Evolutionary conservation across 2,888 invertebrate species (phyloP).

Genomic region (Elysia crispata): DNA sequence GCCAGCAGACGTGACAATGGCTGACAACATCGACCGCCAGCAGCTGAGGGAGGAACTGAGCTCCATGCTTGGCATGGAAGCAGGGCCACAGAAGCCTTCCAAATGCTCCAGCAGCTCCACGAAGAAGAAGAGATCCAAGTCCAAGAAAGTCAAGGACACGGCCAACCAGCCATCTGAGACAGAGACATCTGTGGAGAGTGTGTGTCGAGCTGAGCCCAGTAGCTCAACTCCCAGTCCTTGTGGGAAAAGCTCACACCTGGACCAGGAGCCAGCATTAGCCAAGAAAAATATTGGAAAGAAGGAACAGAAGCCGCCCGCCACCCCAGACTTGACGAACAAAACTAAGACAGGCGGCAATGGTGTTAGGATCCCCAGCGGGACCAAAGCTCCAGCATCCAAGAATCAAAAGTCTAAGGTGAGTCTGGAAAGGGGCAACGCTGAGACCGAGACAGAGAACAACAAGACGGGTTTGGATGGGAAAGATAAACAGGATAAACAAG

Average conservation of each 20-base stretch:
- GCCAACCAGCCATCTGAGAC: slow-evolving; percentile 20
- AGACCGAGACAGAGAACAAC: too few relatives aligned
- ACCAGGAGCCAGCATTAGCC: background rate
- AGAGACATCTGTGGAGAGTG: background rate
- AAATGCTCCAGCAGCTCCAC: background rate
- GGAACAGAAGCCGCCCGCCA: background rate
- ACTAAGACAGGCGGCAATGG: background rate
- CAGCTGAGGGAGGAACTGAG: too few relatives aligned
- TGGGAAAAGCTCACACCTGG: background rate
- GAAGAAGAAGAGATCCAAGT: background rate
- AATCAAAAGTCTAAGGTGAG: too few relatives aligned
- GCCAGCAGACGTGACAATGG: too few relatives aligned
- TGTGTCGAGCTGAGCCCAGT: too few relatives aligned
- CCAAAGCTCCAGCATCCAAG: too few relatives aligned
- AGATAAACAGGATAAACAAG: background rate
- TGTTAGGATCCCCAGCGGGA: background rate
- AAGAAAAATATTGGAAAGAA: background rate
- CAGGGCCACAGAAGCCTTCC: background rate
- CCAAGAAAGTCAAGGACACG: slow-evolving; percentile 38
- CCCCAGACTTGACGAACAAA: background rate
- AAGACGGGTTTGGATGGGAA: too few relatives aligned
- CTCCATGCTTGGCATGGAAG: background rate
- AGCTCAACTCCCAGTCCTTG: background rate
- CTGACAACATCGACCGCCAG: too few relatives aligned
- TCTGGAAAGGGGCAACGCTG: too few relatives aligned